Evolutionary conservation across 2,888 invertebrate genomes (phyloP), one percentile per base, ranked within the genome.

Genomic region (Prostheceraeus crozeri): DNA sequence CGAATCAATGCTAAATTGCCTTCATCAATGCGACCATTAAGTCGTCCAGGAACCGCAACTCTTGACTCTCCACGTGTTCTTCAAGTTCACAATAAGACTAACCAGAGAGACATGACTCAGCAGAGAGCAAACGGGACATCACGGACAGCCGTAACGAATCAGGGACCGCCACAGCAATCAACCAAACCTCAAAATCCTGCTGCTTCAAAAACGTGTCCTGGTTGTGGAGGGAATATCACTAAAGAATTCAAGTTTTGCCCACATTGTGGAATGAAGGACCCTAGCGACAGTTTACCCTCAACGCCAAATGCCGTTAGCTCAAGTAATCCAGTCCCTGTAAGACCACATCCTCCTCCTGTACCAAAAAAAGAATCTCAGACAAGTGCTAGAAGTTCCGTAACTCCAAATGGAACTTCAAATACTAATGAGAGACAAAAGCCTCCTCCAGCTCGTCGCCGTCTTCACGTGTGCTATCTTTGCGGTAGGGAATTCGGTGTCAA

Each of bases 401-500:
- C 36, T 4, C 36, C 36, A 36, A 2, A 16, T 16, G 19, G 2
- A 4, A 16, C 2, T 16, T 4, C 2, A 36, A 16, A 16, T 16
- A 4, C 2, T 4, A 16, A 36, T 4, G 3, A 36, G 19, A 2
- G 19, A 3, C 16, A 57, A 30, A 30, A 58, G 21, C 14, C 27
- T 3, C 33, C 58, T 3, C 31, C 60, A 11, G 60, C 16, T 11
- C 59, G 36, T 10, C 33, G 30, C 25, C 35, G 61, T n/a, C 73
- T 75, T 2, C 72, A 71, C 8, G 72, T 77, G 61, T 85, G 84
- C 68, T 81, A 82, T 71, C 80, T 83, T 65, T 85, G 84, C 68
- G 82, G 83, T 1, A 76, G 82, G 51, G 81, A 81, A 68, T 84
- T 83, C 68, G 83, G 83, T 28, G 78, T 80, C 1, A 79, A 80